Conservation (phyloP, 2,113 vertebrate genomes). For the Corvus moneduloides region DNA sequence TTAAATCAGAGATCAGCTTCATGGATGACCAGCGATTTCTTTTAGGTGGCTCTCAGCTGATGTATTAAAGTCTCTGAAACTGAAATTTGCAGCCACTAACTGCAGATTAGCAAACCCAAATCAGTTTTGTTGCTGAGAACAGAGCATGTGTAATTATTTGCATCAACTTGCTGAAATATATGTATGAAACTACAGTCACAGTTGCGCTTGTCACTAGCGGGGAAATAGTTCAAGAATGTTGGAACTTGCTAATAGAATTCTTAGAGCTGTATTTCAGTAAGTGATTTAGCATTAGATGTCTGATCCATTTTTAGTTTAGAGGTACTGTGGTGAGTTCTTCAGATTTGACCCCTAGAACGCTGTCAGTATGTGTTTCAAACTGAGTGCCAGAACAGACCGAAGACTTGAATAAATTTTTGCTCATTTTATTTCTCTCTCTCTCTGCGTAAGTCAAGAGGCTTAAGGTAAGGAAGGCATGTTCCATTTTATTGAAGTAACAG, state of each 20-base stretch:
- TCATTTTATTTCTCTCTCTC: background rate
- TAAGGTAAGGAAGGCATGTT: background rate
- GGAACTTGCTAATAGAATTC: background rate
- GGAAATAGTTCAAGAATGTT: background rate
- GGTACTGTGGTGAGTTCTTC: background rate
- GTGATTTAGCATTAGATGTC: background rate
- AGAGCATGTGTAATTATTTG: background rate
- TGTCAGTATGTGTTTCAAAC: background rate
- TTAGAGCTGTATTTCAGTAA: background rate
- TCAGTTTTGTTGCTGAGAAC: background rate
- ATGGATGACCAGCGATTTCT: background rate
- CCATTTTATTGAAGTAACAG: background rate
- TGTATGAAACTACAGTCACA: background rate
- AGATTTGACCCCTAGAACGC: background rate
- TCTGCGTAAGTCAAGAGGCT: background rate
- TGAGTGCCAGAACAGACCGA: background rate
- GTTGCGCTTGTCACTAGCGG: background rate
- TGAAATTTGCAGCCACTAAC: background rate
- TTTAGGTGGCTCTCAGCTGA: background rate
- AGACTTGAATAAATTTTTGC: background rate
- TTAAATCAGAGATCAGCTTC: background rate
- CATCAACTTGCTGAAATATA: background rate
- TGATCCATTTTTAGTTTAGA: background rate
- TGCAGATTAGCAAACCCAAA: background rate
- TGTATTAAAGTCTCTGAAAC: background rate